phyloP scores from a whole-genome alignment of 2,797 vertebrate species.

The Coregonus suidteri region DNA sequence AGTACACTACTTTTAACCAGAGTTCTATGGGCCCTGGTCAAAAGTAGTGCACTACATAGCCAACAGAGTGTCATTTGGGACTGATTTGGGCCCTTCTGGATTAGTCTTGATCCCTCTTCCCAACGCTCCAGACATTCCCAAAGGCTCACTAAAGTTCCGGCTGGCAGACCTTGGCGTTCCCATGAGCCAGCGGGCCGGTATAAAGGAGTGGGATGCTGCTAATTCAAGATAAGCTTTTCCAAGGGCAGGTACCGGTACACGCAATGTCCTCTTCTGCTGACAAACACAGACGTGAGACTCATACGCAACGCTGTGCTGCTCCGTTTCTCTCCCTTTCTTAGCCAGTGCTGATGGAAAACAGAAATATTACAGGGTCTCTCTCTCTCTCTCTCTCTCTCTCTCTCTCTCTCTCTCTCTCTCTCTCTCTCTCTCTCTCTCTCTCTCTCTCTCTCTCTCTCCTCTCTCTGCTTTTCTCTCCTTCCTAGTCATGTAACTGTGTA shows the following conservation, averaged over 20 bases:
- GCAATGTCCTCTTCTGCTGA: conserved; percentile 40
- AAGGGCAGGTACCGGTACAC: conserved; percentile 38
- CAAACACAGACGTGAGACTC: conserved; percentile 44
- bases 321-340: not conserved
- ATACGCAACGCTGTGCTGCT: conserved; percentile 32
- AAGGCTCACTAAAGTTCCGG: not conserved
- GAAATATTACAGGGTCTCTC: not conserved
- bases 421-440: not conserved
- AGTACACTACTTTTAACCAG: not conserved
- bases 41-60: not conserved
- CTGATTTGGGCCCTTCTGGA: conserved; percentile 11
- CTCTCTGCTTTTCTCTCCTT: not conserved
- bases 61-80: not conserved
- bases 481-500: not conserved
- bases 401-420: not conserved
- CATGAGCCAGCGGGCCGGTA: conserved; percentile 32
- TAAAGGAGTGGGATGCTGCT: conserved; percentile 31
- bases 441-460: not conserved
- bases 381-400: not conserved
- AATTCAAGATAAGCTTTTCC: conserved; percentile 50
- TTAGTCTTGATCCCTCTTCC: conserved; percentile 17
- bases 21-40: not conserved
- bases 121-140: conserved; percentile 1
- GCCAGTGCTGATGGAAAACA: not conserved
- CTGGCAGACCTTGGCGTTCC: conserved; percentile 28